A percentile compares a stretch with the other conserved stretches of the same genome.
These are phyloP conservation scores for Pseudochirops corinnae DNA, from an alignment of 2,797 vertebrate species.

Conservation along the genomic window DNA sequence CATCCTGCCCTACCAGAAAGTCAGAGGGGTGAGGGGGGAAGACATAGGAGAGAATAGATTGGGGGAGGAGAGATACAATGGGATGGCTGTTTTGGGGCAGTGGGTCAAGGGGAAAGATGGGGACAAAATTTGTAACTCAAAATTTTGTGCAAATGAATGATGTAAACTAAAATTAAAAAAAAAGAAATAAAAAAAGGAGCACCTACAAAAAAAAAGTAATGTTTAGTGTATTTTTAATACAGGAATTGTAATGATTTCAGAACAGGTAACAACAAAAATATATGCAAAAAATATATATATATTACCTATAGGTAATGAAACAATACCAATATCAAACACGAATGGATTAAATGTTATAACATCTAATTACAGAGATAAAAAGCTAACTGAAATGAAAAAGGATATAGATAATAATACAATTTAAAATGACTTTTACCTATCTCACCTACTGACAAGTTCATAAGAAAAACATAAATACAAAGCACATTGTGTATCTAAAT, in stretches of 20 bases:
- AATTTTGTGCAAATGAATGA: too few species aligned
- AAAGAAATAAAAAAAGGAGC: too few species aligned
- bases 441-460: not conserved
- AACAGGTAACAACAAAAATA: not conserved
- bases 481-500: not conserved
- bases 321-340: not conserved
- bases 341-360: not conserved
- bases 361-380: not conserved
- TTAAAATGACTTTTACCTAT: not conserved
- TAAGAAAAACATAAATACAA: not conserved
- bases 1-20: too few species aligned
- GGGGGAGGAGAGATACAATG: too few species aligned
- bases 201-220: not conserved
- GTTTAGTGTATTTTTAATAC: not conserved
- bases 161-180: too few species aligned
- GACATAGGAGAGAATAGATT: too few species aligned
- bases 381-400: not conserved
- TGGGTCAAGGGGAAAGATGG: too few species aligned
- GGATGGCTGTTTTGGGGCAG: too few species aligned
- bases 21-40: too few species aligned
- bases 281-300: too few species aligned
- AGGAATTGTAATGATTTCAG: not conserved
- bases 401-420: not conserved
- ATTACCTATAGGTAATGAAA: not conserved
- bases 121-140: too few species aligned